Base-by-base conservation (phyloP, 2,888 invertebrate genomes). In the Aspidiotus destructor region DNA sequence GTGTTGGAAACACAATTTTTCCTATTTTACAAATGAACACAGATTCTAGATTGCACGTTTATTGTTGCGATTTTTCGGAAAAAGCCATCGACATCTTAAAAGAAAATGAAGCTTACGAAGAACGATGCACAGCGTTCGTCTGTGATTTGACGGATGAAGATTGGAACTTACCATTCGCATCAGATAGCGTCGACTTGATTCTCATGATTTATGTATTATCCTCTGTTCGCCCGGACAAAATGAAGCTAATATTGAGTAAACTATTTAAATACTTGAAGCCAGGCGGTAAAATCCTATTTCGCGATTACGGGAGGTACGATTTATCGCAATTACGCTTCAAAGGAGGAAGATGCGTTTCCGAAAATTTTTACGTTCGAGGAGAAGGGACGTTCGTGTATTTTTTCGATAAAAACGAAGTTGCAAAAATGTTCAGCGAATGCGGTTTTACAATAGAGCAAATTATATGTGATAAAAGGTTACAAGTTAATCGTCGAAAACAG, bases 341-440 rank as follows among this genome's bases (percentile, higher is more conserved):
- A 78, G 85, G 88, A 73, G 96, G 96, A 7, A 84, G 89, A 71
- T 94, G 95, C 76, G 81, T 99, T 64, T 85, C 88, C 8, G 89
- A 95, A 41, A 96, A 98, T 78, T 94, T 97, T 78, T 99, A 99
- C 79, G 93, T 87, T 0, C 81, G 99, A 74, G 97, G 97, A 0
- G 99, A 99, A 80, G 97, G 96, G 16, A 99, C 99, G 0, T 82
- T 89, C 77, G 96, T 95, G 0, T 96, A 95, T 76, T 98, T 98
- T 78, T 99, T 97, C 76, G 89, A 89, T 0, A 90, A 93, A 81
- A 89, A 91, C 68, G 95, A 97, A 77, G 79, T 98, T n/a, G 80
- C 82, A 42, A 77, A 81, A 7, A 75, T 92, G 71, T 90, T 92
- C 75, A 80, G 80, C 72, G 75, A 74, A 42, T 82, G 79, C 52